Conservation (phyloP, 2,888 invertebrate genomes). For the Cataglyphis albicans region DNA sequence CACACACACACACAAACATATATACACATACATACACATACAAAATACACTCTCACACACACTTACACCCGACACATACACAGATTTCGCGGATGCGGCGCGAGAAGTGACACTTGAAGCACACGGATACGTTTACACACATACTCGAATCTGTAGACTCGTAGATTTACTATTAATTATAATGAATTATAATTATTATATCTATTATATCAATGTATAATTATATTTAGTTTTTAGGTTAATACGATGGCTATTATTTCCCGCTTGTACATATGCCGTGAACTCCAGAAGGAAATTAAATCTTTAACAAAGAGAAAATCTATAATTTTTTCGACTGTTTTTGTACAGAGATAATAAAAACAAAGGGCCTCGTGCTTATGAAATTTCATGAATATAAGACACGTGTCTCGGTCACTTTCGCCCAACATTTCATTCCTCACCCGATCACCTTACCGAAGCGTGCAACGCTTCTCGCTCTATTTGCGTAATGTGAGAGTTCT, state of each 20-base stretch:
- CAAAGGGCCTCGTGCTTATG: slow-evolving; percentile 86
- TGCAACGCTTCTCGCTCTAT: background rate
- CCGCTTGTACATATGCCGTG: slow-evolving; percentile 86
- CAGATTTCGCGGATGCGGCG: slow-evolving; percentile 48
- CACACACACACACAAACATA: slow-evolving; percentile 52
- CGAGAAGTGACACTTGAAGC: background rate
- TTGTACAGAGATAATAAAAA: slow-evolving; percentile 86
- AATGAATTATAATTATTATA: slow-evolving; percentile 81
- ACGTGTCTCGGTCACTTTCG: slow-evolving; percentile 43
- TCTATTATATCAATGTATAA: slow-evolving; percentile 83
- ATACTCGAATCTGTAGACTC: slow-evolving; percentile 82
- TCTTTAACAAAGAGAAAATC: slow-evolving; percentile 83
- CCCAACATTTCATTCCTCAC: slow-evolving; percentile 25
- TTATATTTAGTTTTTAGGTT: slow-evolving; percentile 85
- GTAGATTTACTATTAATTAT: slow-evolving; percentile 83
- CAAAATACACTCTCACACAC: slow-evolving; percentile 45
- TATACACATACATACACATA: slow-evolving; percentile 39
- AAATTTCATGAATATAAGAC: slow-evolving; percentile 84
- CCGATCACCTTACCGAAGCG: slow-evolving; percentile 40
- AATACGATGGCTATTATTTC: slow-evolving; percentile 78
- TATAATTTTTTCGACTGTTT: slow-evolving; percentile 86
- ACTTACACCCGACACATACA: slow-evolving; percentile 58
- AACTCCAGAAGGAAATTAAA: slow-evolving; percentile 84
- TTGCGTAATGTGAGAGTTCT: background rate
- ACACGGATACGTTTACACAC: slow-evolving; percentile 61